phyloP scores from a whole-genome alignment of 2,113 vertebrate genomes.

The Hippoglossus stenolepis region DNA sequence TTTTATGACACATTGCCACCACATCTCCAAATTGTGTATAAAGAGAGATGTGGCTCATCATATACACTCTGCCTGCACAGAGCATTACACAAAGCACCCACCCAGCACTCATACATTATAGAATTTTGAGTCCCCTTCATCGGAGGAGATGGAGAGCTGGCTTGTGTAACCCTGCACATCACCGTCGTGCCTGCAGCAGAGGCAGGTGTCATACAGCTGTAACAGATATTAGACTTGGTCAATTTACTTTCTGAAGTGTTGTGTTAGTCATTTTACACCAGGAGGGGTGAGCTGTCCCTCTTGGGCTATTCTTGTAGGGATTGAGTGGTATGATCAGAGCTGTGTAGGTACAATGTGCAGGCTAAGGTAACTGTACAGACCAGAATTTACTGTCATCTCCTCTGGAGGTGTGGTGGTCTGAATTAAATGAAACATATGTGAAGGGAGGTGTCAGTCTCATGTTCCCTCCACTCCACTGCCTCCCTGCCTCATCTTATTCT shows the following conservation, averaged over 20 bases:
- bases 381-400: background rate
- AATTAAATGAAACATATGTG: constrained; percentile 22
- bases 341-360: constrained; percentile 8
- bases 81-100: background rate
- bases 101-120: background rate
- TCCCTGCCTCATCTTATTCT: too few species aligned
- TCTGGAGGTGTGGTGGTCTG: background rate
- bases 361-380: background rate
- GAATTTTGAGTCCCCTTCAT: constrained; percentile 38
- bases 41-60: constrained; percentile 1
- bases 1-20: constrained; percentile 29
- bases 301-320: constrained; percentile 32
- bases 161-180: constrained; percentile 2
- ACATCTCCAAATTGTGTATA: constrained; percentile 1
- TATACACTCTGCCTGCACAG: background rate
- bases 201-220: constrained; percentile 2
- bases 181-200: constrained; percentile 17
- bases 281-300: constrained; percentile 11
- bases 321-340: constrained; percentile 10
- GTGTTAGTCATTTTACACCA: constrained; percentile 20
- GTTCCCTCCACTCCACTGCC: too few species aligned
- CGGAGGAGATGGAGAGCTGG: background rate
- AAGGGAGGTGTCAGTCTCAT: background rate
- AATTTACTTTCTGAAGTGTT: constrained; percentile 32
- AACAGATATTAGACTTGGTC: constrained; percentile 15